phyloP scores from a whole-genome alignment of 2,888 invertebrate genomes.

The Morpho deidamia region DNA sequence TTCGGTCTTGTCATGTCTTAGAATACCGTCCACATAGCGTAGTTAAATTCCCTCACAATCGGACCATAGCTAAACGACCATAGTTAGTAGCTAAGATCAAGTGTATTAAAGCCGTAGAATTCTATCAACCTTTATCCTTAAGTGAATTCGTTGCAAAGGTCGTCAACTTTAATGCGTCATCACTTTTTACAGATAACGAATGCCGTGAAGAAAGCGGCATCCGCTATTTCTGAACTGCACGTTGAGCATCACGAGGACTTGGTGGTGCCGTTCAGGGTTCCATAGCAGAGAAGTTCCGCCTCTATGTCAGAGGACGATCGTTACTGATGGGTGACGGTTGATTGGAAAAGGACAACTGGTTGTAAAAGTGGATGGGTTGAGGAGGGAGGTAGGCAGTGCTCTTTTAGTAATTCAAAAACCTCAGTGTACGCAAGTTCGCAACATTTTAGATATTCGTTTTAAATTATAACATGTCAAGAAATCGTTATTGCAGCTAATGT shows the following conservation, averaged over 20 bases:
- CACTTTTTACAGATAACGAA: conserved; percentile 80
- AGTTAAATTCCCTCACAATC: too few relatives aligned
- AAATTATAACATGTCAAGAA: too few relatives aligned
- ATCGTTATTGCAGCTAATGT: too few relatives aligned
- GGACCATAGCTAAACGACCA: too few relatives aligned
- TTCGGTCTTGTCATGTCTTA: too few relatives aligned
- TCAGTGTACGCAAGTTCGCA: conserved; percentile 1
- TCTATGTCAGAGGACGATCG: conserved; percentile 29
- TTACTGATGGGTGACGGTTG: conserved; percentile 15
- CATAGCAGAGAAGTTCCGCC: conserved; percentile 62
- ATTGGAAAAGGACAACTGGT: not conserved
- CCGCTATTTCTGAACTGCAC: conserved; percentile 87
- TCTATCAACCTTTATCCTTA: too few relatives aligned
- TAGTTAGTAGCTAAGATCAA: too few relatives aligned
- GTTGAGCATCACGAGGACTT: conserved; percentile 93
- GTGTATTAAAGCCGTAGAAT: too few relatives aligned
- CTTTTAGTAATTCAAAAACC: not conserved
- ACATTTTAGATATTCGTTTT: too few relatives aligned
- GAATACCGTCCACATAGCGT: too few relatives aligned
- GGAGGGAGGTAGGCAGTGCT: not conserved
- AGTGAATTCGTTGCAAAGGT: too few relatives aligned
- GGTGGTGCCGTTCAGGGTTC: conserved; percentile 92
- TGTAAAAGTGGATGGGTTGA: not conserved
- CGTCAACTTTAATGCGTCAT: too few relatives aligned
- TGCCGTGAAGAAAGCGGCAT: conserved; percentile 83